phyloP scores from a whole-genome alignment of 2,113 vertebrate genomes.

The Porphyrio hochstetteri region DNA sequence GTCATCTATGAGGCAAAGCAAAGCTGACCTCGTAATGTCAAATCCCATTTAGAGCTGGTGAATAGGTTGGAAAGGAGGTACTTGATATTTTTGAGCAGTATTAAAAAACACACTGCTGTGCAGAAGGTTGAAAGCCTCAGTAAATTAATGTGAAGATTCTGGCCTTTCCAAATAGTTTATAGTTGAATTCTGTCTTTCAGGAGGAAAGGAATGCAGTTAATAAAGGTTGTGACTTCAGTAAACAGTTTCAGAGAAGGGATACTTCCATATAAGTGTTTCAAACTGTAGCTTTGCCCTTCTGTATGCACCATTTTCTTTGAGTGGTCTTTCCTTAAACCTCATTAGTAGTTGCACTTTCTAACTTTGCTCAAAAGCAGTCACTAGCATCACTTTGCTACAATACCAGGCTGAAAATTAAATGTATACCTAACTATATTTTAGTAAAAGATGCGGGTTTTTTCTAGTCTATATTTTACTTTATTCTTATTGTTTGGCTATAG shows the following conservation, averaged over 20 bases:
- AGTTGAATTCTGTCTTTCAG: slow-evolving; percentile 54
- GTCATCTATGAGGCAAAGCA: slow-evolving; percentile 72
- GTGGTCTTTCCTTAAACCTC: slow-evolving; percentile 28
- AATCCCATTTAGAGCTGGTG: slow-evolving; percentile 70
- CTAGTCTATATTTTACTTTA: neutral
- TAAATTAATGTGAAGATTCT: slow-evolving; percentile 66
- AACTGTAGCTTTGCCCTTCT: slow-evolving; percentile 39
- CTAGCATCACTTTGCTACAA: neutral
- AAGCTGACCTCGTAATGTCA: slow-evolving; percentile 76
- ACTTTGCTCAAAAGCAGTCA: neutral
- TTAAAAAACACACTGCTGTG: slow-evolving; percentile 63
- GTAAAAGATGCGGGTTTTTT: neutral
- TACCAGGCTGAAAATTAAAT: neutral
- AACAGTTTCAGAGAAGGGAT: slow-evolving; percentile 33
- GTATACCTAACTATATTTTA: neutral
- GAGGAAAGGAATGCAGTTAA: slow-evolving; percentile 59
- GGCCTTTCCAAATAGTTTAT: slow-evolving; percentile 73
- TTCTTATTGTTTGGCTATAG: neutral
- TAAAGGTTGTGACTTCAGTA: slow-evolving; percentile 58
- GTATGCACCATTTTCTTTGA: neutral
- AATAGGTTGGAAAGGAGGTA: slow-evolving; percentile 62
- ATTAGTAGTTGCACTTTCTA: slow-evolving; percentile 38
- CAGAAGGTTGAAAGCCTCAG: slow-evolving; percentile 60
- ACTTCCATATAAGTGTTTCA: slow-evolving; percentile 8
- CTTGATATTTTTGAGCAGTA: slow-evolving; percentile 65